Conservation (phyloP, 2,113 vertebrate species). For the Poicephalus meyeri region DNA sequence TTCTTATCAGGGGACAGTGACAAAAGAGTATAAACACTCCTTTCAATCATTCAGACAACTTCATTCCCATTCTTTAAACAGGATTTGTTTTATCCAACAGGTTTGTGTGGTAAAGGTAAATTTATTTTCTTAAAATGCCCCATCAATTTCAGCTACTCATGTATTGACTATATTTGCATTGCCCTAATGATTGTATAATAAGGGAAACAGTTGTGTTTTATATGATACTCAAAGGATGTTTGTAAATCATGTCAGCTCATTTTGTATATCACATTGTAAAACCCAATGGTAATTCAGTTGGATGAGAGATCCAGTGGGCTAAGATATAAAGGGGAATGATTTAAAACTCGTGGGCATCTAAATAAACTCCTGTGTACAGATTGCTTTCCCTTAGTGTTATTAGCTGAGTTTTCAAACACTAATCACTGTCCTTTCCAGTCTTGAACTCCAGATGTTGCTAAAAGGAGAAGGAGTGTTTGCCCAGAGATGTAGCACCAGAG, state of each 20-base stretch:
- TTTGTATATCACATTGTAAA: conserved; percentile 69
- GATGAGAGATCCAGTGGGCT: conserved; percentile 50
- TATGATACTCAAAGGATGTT: conserved; percentile 65
- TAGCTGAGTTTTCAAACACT: neutral
- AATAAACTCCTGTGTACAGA: conserved; percentile 73
- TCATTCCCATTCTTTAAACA: neutral
- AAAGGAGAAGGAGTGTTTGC: neutral
- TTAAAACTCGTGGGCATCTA: conserved; percentile 63
- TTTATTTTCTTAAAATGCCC: conserved; percentile 36
- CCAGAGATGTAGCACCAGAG: neutral
- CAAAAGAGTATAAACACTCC: neutral
- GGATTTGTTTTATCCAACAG: neutral
- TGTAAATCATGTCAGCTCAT: conserved; percentile 69
- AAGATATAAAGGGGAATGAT: conserved; percentile 58
- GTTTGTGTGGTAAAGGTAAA: conserved; percentile 20
- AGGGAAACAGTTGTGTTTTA: conserved; percentile 67
- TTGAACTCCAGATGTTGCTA: neutral
- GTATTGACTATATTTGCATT: conserved; percentile 44
- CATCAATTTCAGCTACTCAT: conserved; percentile 7
- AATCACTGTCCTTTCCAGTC: neutral
- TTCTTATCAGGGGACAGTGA: neutral
- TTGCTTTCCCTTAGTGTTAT: conserved; percentile 44
- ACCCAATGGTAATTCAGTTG: conserved; percentile 69
- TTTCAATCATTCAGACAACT: neutral
- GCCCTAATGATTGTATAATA: conserved; percentile 52